Evolutionary conservation across 2,113 vertebrate species (phyloP), one percentile per base, ranked within the genome.

Genomic region (Trichechus manatus): DNA sequence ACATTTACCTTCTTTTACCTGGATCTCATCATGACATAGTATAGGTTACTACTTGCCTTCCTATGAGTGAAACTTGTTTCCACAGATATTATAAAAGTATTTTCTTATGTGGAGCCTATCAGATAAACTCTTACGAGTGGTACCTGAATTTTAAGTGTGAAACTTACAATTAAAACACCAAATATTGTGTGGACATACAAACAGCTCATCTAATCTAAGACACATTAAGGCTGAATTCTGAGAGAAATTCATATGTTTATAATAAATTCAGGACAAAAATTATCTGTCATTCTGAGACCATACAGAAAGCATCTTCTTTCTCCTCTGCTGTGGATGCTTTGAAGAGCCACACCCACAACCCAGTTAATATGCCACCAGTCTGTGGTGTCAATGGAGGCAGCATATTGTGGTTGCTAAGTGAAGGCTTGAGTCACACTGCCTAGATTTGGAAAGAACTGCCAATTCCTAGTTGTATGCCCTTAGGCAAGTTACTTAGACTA

Each of bases 201-300:
- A 74, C 6, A 47, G 4, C 2, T 2, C 33, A 13, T 50, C 63
- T 31, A 79, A 17, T 20, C 22, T 61, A 56, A 91, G 25, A 93
- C n/a, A 33, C 74, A 80, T 59, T 88, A 33, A 81, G 29, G 39
- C 53, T 56, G 63, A 93, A 74, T 80, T 85, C 56, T 66, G 44
- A 90, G 81, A 79, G 91, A 94, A 89, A 93, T 13, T 56, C 42
- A n/a, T 50, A 79, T 74, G 29, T 84, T 93, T 91, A 9, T 59
- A 87, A 95, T 4, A 39, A 87, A 88, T 68, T 88, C 23, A 74
- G 42, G 39, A 79, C 20, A 42, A 80, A 74, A 70, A 15, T 7
- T 53, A 5, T 31, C 11, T 87, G 89, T 70, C n/a, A 42, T 64
- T 82, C 70, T 64, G 88, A 79, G 19, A 10, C 27, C 20, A 15